Base-by-base conservation (phyloP, 1,140 invertebrate species). In the Calycopis cecrops region DNA sequence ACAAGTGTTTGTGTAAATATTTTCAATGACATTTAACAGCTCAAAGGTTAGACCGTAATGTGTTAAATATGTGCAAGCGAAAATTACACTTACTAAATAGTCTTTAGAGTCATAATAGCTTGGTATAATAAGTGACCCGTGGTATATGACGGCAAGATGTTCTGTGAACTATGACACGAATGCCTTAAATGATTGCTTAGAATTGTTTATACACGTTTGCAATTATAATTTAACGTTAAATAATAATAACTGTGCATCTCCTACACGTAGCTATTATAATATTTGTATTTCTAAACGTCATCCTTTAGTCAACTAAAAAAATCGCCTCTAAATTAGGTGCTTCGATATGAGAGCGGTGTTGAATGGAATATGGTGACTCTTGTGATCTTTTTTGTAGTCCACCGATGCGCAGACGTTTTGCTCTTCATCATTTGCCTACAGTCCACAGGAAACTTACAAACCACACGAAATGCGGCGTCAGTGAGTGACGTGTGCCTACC, bases 1-100 rank as follows among this genome's bases (percentile, higher is more conserved):
- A 51, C 59, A 61, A 61, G 57, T 61, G 57, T 61, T 61, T 61
- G 57, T 61, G 60, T 55, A 62, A 57, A 57, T 62, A 51, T 54
- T 28, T 44, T 18, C 52, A 53, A 57, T 61, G 55, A 51, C 51
- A 59, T 60, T 54, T 56, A 53, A 28, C 49, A 37, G 34, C 34
- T 9, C 28, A 54, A 54, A 54, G 52, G 52, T 54, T 53, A 53
- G 11, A 9, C 33, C 21, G n/a, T 28, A 28, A 28, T 14, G 40
- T 44, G 40, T 12, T 7, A 8, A 17, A 9, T 28, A 2, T 14
- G 14, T 14, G 12, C 38, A 14, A 2, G 38, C n/a, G n/a, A 40
- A 0, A 16, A 16, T 44, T 9, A 12, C 40, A 16, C 14, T 9
- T 44, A 16, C 16, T 12, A 12, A 16, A 44, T 9, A 16, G 16